Base-by-base conservation (phyloP, 2,113 vertebrate species). In the Otus sunia region DNA sequence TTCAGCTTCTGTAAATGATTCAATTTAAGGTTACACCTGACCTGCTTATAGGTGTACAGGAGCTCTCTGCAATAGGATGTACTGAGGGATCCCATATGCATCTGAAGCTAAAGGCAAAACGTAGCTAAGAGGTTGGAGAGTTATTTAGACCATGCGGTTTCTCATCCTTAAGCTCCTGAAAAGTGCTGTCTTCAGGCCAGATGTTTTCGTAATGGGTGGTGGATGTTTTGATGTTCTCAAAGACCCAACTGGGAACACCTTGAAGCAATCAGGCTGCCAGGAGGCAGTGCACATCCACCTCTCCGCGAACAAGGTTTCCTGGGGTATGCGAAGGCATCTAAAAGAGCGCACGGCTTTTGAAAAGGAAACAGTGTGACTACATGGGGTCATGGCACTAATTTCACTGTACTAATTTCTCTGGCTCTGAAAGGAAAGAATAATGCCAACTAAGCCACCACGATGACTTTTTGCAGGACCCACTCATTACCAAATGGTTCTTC, bases 341-440 rank as follows among this genome's bases (percentile, higher is more conserved):
- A 79, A 91, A n/a, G 69, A 90, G 66, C 80, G 82, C 1, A 6
- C 2, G 4, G 85, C 89, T 94, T 96, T 95, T 79, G 71, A 86
- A 90, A 79, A 67, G 3, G 27, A 30, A 79, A 94, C 87, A 96
- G 76, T 91, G 77, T 1, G 14, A 76, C 84, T 91, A 79, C 92
- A 88, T 30, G 91, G 56, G 96, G 86, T 71, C 89, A 62, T 45
- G 89, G 84, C 69, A 75, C 77, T 91, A 18, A 90, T 87, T 97
- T 78, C 89, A 36, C 92, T 90, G 64, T 68, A 86, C 94, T 94
- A 87, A 96, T 97, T 96, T 89, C 89, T 78, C 92, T 95, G 95
- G 96, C 86, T 86, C 75, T 37, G 8, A 86, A 76, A 79, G 29
- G 84, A 72, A 71, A 73, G 64, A 37, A 69, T 30, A 50, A 89